Base-by-base conservation (phyloP, 2,113 vertebrate genomes). In the Serilophus lunatus region DNA sequence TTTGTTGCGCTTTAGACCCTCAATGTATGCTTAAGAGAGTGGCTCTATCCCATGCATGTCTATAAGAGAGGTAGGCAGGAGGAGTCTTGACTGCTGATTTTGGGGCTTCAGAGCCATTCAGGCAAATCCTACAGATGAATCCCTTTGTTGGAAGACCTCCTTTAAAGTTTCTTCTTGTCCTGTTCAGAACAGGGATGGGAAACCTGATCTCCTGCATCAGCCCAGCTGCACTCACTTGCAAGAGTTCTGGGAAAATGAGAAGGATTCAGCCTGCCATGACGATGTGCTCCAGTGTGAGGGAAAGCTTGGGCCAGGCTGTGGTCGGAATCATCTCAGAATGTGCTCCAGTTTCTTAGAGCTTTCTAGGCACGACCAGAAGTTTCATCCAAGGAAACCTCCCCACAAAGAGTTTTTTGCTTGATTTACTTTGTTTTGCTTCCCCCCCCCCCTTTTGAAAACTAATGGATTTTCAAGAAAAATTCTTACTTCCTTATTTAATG, bases 401-500 rank as follows among this genome's bases (percentile, higher is more conserved):
- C 23, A 53, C 42, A 20, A 56, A 9, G 3, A 4, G 1, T 33
- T 91, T 86, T 82, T 70, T 77, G 26, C 61, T 63, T 75, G 7
- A 12, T 65, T 89, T 61, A 2, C 5, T 69, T 60, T 57, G 3
- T 29, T 77, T 61, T 18, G 3, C 4, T 6, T 25, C 38, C 65
- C 44, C 40, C 5, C 33, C 1, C 1, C 0, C 3, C 20, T 60
- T 22, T 13, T 56, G 28, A 29, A 56, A 92, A 59, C 2, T 2
- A 40, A 22, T 51, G 29, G 5, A 1, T 36, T 91, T 53, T 56
- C 3, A 14, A 9, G 18, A 38, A 89, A 70, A 66, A 75, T 18
- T 10, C 11, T 40, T 59, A 3, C 6, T 68, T 75, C 11, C 29
- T 82, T 60, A 20, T 71, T 18, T 74, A 35, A 28, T 13, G 13